Evolutionary conservation across 2,797 vertebrate genomes (phyloP).

Genomic region (Vipera ursinii): DNA sequence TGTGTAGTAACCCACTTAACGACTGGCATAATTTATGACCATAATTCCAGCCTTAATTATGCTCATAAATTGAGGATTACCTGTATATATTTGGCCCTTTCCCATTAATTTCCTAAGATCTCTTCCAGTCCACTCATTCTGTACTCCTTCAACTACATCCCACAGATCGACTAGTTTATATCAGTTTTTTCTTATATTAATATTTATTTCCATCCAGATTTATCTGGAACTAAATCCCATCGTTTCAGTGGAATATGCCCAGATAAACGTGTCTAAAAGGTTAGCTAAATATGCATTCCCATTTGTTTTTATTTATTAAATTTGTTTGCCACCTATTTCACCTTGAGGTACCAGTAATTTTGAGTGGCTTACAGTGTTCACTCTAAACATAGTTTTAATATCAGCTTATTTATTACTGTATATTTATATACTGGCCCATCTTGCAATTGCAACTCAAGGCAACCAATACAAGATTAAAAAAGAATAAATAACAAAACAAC

Average conservation of each 20-base stretch:
- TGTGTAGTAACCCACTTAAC: neutral
- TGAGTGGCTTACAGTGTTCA: neutral
- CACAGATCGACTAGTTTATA: neutral
- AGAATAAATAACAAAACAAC: neutral
- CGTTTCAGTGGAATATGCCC: neutral
- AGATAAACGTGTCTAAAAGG: neutral
- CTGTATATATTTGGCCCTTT: neutral
- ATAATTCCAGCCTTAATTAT: neutral
- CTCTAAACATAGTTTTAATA: neutral
- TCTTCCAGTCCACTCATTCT: neutral
- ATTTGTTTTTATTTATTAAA: neutral
- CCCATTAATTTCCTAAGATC: neutral
- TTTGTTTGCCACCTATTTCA: neutral
- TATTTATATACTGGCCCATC: neutral
- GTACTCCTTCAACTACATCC: neutral
- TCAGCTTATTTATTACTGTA: neutral
- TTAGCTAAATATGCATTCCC: neutral
- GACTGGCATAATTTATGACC: neutral
- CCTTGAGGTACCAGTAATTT: neutral
- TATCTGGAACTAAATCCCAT: neutral
- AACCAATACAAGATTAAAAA: neutral
- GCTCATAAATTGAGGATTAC: neutral
- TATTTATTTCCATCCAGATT: neutral
- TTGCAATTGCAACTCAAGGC: neutral
- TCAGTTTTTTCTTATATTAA: neutral